These are phyloP conservation scores for Pangasius larnaudii DNA, from an alignment of 2,797 vertebrate species.

Conservation along the genomic window DNA sequence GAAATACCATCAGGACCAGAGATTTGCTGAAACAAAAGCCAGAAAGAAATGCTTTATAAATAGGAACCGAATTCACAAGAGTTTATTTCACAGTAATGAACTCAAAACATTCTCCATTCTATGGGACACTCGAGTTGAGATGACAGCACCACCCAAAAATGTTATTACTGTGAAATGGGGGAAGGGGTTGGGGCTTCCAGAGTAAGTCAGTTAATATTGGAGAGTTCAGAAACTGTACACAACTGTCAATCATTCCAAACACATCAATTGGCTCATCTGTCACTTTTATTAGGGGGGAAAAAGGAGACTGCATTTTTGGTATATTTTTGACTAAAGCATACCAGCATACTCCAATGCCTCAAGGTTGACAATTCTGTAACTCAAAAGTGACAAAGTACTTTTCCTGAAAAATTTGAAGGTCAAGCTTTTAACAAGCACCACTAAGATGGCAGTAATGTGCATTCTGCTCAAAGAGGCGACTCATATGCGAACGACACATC, in stretches of 20 bases:
- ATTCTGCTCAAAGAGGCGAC: neutral
- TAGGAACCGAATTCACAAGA: neutral
- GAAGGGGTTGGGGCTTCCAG: neutral
- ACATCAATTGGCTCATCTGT: neutral
- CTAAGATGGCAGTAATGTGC: neutral
- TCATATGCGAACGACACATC: neutral
- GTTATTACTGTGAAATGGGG: neutral
- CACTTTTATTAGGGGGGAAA: neutral
- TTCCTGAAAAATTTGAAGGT: neutral
- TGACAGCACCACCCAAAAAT: neutral
- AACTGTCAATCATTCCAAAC: neutral
- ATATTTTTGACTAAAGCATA: neutral
- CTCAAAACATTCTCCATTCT: neutral
- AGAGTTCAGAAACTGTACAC: neutral
- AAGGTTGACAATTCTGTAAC: neutral
- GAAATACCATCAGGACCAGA: neutral
- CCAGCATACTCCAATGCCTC: neutral
- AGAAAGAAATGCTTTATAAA: neutral
- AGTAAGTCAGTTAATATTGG: neutral
- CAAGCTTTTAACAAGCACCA: neutral
- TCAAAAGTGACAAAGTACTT: neutral
- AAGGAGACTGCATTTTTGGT: neutral
- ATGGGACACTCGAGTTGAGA: too few species aligned
- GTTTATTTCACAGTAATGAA: neutral
- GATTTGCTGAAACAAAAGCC: neutral